These are phyloP conservation scores for Peromyscus maniculatus DNA, from an alignment of 2,113 vertebrate genomes.

Conservation along the genomic window DNA sequence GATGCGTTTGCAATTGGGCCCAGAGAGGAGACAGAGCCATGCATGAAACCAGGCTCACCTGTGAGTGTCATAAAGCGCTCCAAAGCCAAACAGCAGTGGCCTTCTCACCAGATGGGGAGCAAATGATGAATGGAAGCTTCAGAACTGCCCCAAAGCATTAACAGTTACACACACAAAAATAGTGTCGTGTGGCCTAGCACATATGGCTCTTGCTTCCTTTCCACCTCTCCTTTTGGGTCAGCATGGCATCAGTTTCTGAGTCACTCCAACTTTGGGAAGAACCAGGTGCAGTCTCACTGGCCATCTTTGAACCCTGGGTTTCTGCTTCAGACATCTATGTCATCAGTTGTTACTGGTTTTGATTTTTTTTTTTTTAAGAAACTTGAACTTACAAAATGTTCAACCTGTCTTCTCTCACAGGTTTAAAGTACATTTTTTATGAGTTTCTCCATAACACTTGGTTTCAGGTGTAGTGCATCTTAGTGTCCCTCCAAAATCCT, in stretches of 20 bases:
- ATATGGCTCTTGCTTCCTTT: not conserved
- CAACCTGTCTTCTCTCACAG: not conserved
- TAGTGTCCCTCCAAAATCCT: not conserved
- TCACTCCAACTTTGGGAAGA: not conserved
- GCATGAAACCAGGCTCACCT: not conserved
- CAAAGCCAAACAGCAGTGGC: not conserved
- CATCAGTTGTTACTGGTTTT: not conserved
- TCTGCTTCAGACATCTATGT: not conserved
- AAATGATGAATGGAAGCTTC: slow-evolving; percentile 44
- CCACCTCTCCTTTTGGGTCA: not conserved
- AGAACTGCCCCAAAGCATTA: not conserved
- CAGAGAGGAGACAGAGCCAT: slow-evolving; percentile 8
- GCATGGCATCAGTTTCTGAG: not conserved
- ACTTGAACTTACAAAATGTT: not conserved
- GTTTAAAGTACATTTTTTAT: not conserved
- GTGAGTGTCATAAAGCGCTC: not conserved
- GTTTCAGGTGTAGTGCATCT: not conserved
- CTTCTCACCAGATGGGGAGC: not conserved
- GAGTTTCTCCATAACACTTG: not conserved
- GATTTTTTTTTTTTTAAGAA: not conserved
- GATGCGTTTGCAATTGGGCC: slow-evolving; percentile 40
- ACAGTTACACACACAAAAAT: not conserved
- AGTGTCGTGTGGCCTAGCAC: not conserved
- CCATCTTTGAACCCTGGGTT: not conserved
- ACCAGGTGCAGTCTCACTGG: not conserved